phyloP scores from a whole-genome alignment of 2,113 vertebrate species.

The Phaethon lepturus region DNA sequence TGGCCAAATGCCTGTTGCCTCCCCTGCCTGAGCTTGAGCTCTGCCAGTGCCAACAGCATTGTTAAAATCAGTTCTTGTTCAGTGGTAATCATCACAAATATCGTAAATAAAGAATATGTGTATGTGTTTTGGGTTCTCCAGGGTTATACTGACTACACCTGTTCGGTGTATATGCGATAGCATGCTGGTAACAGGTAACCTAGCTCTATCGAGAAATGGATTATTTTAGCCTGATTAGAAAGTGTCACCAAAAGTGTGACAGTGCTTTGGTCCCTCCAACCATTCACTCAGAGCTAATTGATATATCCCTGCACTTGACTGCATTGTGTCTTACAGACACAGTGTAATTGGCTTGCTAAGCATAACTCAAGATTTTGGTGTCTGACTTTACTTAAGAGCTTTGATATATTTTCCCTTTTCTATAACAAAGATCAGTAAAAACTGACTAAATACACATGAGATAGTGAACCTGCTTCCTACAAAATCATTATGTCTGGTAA shows the following conservation, averaged over 20 bases:
- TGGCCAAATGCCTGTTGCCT: not conserved
- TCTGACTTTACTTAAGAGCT: not conserved
- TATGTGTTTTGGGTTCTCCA: not conserved
- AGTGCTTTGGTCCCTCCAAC: not conserved
- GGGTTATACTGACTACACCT: not conserved
- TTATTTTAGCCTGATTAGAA: not conserved
- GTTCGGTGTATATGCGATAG: rapidly evolving
- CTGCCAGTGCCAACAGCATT: not conserved
- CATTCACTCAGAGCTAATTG: not conserved
- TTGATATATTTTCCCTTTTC: not conserved
- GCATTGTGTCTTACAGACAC: not conserved
- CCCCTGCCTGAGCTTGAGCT: not conserved
- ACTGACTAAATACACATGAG: not conserved
- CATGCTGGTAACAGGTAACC: not conserved
- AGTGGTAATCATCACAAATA: not conserved
- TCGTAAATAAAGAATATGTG: not conserved
- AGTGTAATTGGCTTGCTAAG: not conserved
- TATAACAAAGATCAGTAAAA: not conserved
- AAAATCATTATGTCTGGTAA: not conserved
- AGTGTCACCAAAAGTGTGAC: not conserved
- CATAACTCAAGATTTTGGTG: not conserved
- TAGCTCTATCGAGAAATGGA: not conserved
- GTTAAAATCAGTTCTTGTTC: not conserved
- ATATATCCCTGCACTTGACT: not conserved
- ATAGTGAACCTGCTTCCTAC: not conserved